Evolutionary conservation across 2,888 invertebrate species (phyloP), one percentile per base, ranked within the genome.

Genomic region (Erebia palarica): DNA sequence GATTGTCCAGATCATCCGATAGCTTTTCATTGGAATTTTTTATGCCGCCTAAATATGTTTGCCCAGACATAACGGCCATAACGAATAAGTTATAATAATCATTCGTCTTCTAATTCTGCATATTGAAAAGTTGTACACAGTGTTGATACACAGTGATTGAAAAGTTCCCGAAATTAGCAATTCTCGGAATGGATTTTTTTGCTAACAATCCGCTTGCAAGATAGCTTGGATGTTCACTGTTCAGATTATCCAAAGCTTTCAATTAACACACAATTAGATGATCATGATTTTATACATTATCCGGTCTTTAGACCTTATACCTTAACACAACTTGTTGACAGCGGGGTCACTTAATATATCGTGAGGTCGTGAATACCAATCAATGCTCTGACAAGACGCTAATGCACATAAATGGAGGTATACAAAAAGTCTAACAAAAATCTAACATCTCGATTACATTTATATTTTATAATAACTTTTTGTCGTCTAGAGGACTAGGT

Each of bases 321-420:
- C 18, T 36, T 36, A 36, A 36, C 36, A 16, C 55, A 16, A 66
- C 65, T 66, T 79, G 91, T 82, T 86, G 90, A 90, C 89, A 87
- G 86, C 82, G 77, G 73, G 79, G 74, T 75, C 73, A 53, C 53
- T 16, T 16, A 47, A 74, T 74, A 59, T 59, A 49, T 59, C 59
- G 75, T 72, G 80, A 78, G 77, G 77, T 84, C 87, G 84, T 84
- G 84, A 81, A 79, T 79, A 78, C 80, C 80, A 81, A 82, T 86
- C 86, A 87, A 80, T 84, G 82, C 81, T 77, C 84, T 87, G 86
- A 89, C 88, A 87, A 82, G 79, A 81, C 77, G 76, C 84, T 91
- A 90, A 91, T 91, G 90, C 86, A 90, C 75, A 81, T 81, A 81
- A 83, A 82, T 82, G 78, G 80, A 76, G 68, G 75, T 71, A 47